Percentiles rank a stretch among this genome's conserved stretches.
Evolutionary conservation across 2,888 invertebrate genomes (phyloP).

Genomic region (Oscheius sp.): DNA sequence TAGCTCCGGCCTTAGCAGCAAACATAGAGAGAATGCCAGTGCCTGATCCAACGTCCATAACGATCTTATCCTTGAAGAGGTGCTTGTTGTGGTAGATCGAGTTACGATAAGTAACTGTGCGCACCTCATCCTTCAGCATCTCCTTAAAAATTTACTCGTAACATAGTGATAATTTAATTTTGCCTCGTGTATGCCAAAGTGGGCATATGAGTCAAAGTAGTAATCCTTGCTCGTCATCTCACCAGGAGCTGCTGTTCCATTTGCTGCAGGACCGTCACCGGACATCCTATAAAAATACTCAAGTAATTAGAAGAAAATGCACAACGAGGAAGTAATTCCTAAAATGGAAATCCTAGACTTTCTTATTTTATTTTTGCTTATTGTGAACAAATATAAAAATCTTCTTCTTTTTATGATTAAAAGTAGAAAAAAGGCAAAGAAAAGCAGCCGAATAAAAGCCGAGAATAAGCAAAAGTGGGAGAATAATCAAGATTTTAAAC

Average conservation of each 20-base stretch:
- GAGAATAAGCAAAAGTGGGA: too few relatives aligned
- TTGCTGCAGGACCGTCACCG: not conserved
- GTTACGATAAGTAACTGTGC: conserved; percentile 95
- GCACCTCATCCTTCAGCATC: conserved; percentile 99
- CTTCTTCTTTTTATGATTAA: too few relatives aligned
- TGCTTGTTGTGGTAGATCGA: conserved; percentile 97
- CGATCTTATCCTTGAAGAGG: conserved; percentile 83
- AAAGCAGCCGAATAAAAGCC: too few relatives aligned
- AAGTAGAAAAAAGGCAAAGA: too few relatives aligned
- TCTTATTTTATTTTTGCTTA: not conserved
- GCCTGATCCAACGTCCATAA: conserved; percentile 97
- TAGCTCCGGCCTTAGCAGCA: conserved; percentile 96
- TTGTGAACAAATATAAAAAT: too few relatives aligned
- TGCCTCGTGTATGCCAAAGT: conserved; percentile 97
- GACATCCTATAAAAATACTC: not conserved
- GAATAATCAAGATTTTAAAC: too few relatives aligned
- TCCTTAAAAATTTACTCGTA: conserved; percentile 75
- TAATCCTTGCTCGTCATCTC: conserved; percentile 99
- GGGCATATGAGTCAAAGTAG: conserved; percentile 99
- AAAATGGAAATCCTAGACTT: not conserved
- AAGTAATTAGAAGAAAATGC: not conserved
- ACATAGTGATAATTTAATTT: not conserved
- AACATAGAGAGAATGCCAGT: conserved; percentile 99
- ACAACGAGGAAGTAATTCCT: not conserved
- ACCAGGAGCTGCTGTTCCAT: conserved; percentile 16